Evolutionary conservation across 2,113 vertebrate genomes (phyloP).

Genomic region (Lycaon pictus): DNA sequence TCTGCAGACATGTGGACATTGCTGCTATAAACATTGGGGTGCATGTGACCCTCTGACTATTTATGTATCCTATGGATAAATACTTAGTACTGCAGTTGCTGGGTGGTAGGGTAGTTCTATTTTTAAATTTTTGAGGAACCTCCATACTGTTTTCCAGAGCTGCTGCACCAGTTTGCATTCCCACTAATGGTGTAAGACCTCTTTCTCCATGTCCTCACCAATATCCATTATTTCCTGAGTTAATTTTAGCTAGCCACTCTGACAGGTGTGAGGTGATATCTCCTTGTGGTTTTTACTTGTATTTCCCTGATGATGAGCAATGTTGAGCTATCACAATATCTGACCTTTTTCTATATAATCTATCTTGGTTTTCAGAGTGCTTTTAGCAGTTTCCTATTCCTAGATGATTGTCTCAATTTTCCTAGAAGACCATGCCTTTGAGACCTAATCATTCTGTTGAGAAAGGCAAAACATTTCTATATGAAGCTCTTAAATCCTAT

Average conservation of each 20-base stretch:
- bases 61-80: neutral
- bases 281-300: neutral
- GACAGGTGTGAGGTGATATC: neutral
- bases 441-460: neutral
- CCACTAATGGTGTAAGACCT: neutral
- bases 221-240: neutral
- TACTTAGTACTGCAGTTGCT: neutral
- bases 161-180: neutral
- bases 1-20: neutral
- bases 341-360: neutral
- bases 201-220: neutral
- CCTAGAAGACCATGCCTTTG: neutral
- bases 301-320: neutral
- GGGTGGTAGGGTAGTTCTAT: neutral
- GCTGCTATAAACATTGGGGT: neutral
- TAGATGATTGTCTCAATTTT: neutral
- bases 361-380: neutral
- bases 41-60: neutral
- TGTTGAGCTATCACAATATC: neutral
- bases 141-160: neutral
- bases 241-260: neutral
- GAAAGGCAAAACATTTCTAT: neutral
- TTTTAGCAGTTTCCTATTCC: constrained; percentile 34
- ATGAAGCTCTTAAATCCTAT: neutral
- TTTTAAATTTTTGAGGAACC: neutral